Evolutionary conservation across 2,888 invertebrate genomes (phyloP).

Genomic region (Dynastes tityus): DNA sequence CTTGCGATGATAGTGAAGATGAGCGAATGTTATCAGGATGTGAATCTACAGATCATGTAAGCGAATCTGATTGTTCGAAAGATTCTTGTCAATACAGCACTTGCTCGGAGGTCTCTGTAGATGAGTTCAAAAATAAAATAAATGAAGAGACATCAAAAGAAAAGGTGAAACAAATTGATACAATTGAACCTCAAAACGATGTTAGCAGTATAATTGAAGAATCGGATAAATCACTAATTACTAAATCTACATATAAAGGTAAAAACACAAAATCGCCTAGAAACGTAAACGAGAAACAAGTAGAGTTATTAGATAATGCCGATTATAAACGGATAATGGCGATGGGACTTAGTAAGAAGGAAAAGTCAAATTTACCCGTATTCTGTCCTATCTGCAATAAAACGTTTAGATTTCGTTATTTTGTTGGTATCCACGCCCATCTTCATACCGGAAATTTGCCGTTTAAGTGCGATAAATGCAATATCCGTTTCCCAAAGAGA

Average conservation of each 20-base stretch:
- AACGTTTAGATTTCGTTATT: constrained; percentile 8
- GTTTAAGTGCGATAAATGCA: constrained; percentile 31
- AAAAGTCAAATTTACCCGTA: constrained; percentile 8
- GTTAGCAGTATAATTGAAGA: too few species aligned
- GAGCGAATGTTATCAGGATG: too few species aligned
- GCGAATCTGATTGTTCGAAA: background rate
- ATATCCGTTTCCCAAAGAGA: background rate
- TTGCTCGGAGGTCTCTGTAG: too few species aligned
- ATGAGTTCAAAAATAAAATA: too few species aligned
- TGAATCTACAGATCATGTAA: background rate
- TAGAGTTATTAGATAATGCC: constrained; percentile 17
- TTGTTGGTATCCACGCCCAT: background rate
- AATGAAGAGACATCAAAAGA: background rate
- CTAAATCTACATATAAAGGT: background rate
- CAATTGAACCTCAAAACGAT: background rate
- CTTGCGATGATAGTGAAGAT: too few species aligned
- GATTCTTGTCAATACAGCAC: background rate
- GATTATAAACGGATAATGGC: constrained; percentile 6
- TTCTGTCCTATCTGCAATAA: constrained; percentile 24
- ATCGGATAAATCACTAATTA: background rate
- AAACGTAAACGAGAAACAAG: constrained; percentile 16
- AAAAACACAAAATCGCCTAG: background rate
- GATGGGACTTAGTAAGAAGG: background rate
- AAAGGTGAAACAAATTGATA: background rate
- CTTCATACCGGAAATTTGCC: constrained; percentile 6